Percentiles rank a stretch among this genome's conserved stretches.
phyloP scores from a whole-genome alignment of 1,140 invertebrate genomes.

The Subanguina moxae region DNA sequence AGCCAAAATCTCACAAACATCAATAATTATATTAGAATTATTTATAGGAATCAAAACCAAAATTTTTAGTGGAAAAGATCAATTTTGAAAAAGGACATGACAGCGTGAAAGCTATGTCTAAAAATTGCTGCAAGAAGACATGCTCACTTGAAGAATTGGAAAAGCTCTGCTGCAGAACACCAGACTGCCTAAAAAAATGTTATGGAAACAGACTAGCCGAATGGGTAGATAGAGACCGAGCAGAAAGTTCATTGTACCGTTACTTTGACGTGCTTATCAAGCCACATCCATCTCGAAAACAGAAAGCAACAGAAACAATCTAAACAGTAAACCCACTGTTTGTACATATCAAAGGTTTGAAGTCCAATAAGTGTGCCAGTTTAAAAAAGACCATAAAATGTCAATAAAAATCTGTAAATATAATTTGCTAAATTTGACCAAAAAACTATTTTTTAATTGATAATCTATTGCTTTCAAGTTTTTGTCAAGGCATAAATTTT shows the following conservation, averaged over 20 bases:
- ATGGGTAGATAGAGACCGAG: no score
- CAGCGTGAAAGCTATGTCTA: background rate
- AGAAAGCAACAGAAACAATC: no score
- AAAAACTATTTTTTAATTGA: no score
- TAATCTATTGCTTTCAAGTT: no score
- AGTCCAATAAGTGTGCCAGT: no score
- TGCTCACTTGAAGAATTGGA: background rate
- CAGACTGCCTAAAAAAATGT: background rate
- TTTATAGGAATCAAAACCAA: background rate
- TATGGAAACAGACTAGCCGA: background rate
- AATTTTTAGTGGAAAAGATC: background rate
- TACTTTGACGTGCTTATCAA: background rate
- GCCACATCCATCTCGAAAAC: background rate
- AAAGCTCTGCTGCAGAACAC: background rate
- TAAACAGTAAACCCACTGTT: no score
- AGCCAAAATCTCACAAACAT: background rate
- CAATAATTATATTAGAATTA: background rate
- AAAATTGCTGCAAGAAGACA: background rate
- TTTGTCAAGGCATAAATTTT: no score
- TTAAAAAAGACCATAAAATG: no score
- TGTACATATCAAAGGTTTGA: no score
- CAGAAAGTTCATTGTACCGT: background rate
- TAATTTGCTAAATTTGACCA: no score
- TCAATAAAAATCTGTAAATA: no score
- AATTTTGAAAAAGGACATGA: background rate